Evolutionary conservation across 1,140 invertebrate species (phyloP), one percentile per base, ranked within the genome.

Genomic region (Drosophila setifemur): DNA sequence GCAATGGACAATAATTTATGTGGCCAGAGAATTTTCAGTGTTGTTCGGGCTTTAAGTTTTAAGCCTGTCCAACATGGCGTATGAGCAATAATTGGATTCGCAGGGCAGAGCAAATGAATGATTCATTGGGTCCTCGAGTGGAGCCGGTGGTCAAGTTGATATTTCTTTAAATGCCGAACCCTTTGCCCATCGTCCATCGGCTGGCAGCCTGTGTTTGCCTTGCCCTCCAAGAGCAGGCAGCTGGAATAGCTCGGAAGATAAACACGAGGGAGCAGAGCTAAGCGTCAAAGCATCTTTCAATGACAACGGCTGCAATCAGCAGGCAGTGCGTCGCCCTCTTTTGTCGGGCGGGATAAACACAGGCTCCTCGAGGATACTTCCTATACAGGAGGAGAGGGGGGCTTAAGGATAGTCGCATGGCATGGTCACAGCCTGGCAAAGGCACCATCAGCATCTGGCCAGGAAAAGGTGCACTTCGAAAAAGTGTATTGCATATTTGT

Each of bases 291-390:
- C 61, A 64, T 47, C 63, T 53, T 67, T 53, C 47, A 37, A 67
- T 44, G 58, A 28, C 47, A 37, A 44, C 63, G 63, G 28, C 60
- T 53, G 63, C 63, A 67, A 67, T 67, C 63, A 67, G 45, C 45
- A 43, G 28, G n/a, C 37, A 43, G 45, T 43, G 63, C 45, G 35
- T 35, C 60, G 37, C 43, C 28, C 45, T 53, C n/a, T 61, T 52
- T 67, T 67, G 61, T 42, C 45, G 28, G 63, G n/a, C n/a, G n/a
- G 45, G 63, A 67, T 67, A 66, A 67, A 66, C 63, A 64, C 31
- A 63, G 60, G 19, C 57, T 19, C 39, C 21, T 29, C n/a, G 12
- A 37, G 8, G 14, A 14, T n/a, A n/a, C n/a, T n/a, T n/a, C n/a
- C n/a, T n/a, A n/a, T n/a, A n/a, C n/a, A 37, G 25, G 42, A 18